A percentile compares a stretch with the other conserved stretches of the same genome.
Evolutionary conservation across 2,888 invertebrate species (phyloP).

Genomic region (Pyrrhosoma nymphula): DNA sequence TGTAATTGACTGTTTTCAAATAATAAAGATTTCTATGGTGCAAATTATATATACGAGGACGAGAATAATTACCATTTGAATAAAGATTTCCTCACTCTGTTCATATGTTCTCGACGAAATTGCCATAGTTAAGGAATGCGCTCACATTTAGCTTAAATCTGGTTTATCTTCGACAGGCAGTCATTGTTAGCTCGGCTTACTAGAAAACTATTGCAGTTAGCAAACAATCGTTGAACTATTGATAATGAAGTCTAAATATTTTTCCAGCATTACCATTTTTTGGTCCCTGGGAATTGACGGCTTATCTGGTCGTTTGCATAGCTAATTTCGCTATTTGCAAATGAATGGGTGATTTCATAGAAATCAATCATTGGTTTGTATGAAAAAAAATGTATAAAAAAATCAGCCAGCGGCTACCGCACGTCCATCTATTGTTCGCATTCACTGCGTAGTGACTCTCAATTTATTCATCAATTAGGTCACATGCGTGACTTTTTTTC

Average conservation of each 20-base stretch:
- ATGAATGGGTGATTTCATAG: background rate
- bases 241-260: background rate
- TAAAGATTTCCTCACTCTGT: no score
- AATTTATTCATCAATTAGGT: background rate
- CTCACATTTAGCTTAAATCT: background rate
- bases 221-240: background rate
- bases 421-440: background rate
- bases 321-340: background rate
- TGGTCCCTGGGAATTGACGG: background rate
- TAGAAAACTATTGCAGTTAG: background rate
- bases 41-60: no score
- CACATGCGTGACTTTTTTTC: background rate
- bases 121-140: no score
- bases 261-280: background rate
- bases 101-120: no score
- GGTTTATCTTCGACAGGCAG: background rate
- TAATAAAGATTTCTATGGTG: no score
- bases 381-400: background rate
- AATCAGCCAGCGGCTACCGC: background rate
- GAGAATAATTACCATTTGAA: no score
- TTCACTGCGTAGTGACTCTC: background rate
- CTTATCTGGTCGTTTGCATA: background rate
- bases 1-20: no score
- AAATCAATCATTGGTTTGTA: background rate
- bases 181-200: background rate